Conservation (phyloP, 2,888 invertebrate genomes). For the Drosophila paracracens region DNA sequence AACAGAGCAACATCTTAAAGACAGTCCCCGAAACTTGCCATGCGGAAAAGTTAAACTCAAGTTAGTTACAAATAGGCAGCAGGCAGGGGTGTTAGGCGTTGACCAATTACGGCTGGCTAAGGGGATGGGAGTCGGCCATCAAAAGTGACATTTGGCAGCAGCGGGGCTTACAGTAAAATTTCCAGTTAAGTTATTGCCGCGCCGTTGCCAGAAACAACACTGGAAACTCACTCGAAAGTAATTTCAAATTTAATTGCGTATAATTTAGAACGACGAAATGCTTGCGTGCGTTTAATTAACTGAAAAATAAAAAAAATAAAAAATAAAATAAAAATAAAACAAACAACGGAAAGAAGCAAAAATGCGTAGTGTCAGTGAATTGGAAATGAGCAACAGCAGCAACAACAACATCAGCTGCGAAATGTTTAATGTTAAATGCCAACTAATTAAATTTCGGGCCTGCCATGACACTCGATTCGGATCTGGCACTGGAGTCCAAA, state of each 20-base stretch:
- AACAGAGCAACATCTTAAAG: slow-evolving; percentile 54
- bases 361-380: slow-evolving; percentile 40
- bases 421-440: slow-evolving; percentile 75
- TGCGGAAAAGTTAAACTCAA: slow-evolving; percentile 48
- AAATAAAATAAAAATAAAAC: slow-evolving; percentile 23
- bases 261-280: slow-evolving; percentile 77
- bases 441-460: slow-evolving; percentile 76
- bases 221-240: slow-evolving; percentile 70
- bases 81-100: slow-evolving; percentile 6
- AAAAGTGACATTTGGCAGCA: slow-evolving; percentile 74
- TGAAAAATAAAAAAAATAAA: slow-evolving; percentile 68
- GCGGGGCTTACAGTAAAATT: slow-evolving; percentile 74
- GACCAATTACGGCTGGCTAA: slow-evolving; percentile 28
- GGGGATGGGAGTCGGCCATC: slow-evolving; percentile 49
- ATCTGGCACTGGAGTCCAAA: slow-evolving; percentile 23
- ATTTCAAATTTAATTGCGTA: slow-evolving; percentile 79
- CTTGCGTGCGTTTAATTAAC: slow-evolving; percentile 80
- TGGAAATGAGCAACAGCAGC: slow-evolving; percentile 32
- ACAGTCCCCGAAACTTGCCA: slow-evolving; percentile 24
- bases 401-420: slow-evolving; percentile 45
- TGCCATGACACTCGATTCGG: slow-evolving; percentile 54
- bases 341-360: slow-evolving; percentile 31
- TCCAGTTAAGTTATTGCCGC: slow-evolving; percentile 75
- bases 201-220: slow-evolving; percentile 47
- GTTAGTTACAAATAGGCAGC: slow-evolving; percentile 4